Evolutionary conservation across 2,113 vertebrate genomes (phyloP), one percentile per base, ranked within the genome.

Genomic region (Oreochromis niloticus): DNA sequence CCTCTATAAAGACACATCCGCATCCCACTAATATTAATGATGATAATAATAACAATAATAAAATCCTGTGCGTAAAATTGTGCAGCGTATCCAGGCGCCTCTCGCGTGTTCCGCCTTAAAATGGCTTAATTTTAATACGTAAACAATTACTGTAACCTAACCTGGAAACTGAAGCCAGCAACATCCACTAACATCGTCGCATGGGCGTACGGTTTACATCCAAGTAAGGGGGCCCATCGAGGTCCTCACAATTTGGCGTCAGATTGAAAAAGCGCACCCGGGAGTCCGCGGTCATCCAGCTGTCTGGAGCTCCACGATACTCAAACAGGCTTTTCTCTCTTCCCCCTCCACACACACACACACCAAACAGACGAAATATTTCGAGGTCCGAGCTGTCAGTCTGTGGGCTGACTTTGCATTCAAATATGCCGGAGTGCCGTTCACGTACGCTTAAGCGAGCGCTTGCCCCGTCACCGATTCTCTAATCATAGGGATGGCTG

Each of bases 351-450:
- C 63, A 66, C 17, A 66, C 63, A 66, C 56, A 68, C 63, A 68
- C 68, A 73, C 41, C 79, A 59, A 56, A 92, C 85, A 90, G 81
- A 87, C 88, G 86, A 84, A 85, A 90, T 94, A 95, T 94, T 92
- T 88, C 88, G 87, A 89, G 87, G 85, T 86, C 80, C 87, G 88
- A 91, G 95, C 96, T 97, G 96, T 97, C 97, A 97, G 92, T 91
- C 94, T 94, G 93, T 54, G 85, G 89, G 92, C 92, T 94, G 95
- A 91, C 94, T 96, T 92, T 90, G 93, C 96, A 95, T 96, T 96
- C 96, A 92, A 95, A 96, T 91, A 95, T 95, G 94, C 96, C 95
- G 95, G 96, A 84, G 84, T 50, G 88, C 54, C 32, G 89, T 89
- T 50, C 93, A 13, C 82, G 32, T 55, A 75, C 71, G 61, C 43